These are phyloP conservation scores for Pelodytes ibericus DNA, from an alignment of 2,797 vertebrate species.

Conservation along the genomic window DNA sequence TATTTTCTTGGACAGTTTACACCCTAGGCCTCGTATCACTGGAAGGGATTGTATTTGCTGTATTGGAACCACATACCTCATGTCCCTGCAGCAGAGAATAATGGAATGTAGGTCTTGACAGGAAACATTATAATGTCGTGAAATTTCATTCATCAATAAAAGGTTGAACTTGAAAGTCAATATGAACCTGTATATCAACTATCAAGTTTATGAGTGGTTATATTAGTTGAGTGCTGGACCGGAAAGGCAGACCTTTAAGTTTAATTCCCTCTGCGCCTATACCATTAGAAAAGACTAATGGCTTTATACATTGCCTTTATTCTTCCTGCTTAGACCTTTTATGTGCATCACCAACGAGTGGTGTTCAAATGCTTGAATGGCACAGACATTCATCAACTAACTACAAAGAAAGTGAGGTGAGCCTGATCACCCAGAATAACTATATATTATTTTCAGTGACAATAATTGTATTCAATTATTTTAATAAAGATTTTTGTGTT, in stretches of 20 bases:
- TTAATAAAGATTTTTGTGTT: too few relatives aligned
- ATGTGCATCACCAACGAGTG: conserved; percentile 29
- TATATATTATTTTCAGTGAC: not conserved
- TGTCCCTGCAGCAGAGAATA: not conserved
- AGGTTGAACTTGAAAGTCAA: conserved; percentile 50
- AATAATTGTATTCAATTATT: too few relatives aligned
- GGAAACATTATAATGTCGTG: conserved; percentile 36
- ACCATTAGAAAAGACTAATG: conserved; percentile 49
- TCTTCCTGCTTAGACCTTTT: conserved; percentile 32
- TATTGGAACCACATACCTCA: not conserved
- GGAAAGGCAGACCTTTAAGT: conserved; percentile 53
- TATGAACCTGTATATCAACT: conserved; percentile 51
- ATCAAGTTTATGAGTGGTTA: conserved; percentile 51
- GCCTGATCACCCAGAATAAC: not conserved
- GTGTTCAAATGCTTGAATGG: conserved; percentile 16
- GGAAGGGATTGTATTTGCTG: not conserved
- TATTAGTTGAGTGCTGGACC: conserved; percentile 52
- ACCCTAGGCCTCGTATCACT: not conserved
- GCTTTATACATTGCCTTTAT: conserved; percentile 47
- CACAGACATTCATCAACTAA: conserved; percentile 5
- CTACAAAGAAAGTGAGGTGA: conserved; percentile 1
- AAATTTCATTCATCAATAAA: conserved; percentile 54
- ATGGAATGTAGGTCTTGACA: conserved; percentile 39
- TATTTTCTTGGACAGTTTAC: not conserved
- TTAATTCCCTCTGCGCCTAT: conserved; percentile 49